Evolutionary conservation across 2,888 invertebrate species (phyloP), one percentile per base, ranked within the genome.

Genomic region (Ceramica pisi): DNA sequence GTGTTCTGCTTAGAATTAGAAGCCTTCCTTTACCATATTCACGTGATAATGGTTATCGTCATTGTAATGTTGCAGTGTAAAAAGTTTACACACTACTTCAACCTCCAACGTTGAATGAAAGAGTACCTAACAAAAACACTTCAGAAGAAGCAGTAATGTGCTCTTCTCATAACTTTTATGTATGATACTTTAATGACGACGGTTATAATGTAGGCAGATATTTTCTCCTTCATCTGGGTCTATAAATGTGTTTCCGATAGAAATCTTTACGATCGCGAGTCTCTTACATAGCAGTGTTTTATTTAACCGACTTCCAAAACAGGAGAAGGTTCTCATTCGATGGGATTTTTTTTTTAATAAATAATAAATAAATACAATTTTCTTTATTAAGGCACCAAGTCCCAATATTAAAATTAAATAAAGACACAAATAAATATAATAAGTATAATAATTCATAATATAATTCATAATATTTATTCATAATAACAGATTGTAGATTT

Each of bases 201-300:
- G 60, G 51, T 70, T 74, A 38, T 61, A n/a, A 70, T 61, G 71
- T 46, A 44, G 26, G 71, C 38, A 38, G 21, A 74, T 62, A 38
- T 62, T 75, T 51, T 57, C 50, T 12, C n/a, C 26, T 21, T 78
- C 78, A 51, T 71, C 38, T 44, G 19, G 14, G 8, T 26, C 41
- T 44, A 50, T 69, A 46, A 50, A 69, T 44, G 61, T 51, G 38
- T 74, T 70, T 62, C 61, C 78, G 44, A 56, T 31, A 78, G 50
- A 61, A 61, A 74, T 77, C 46, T 62, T 61, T 51, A 57, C 21
- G 16, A 70, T 26, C 26, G 76, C 31, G 23, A 48, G 7, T 1
- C 14, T 60, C 53, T 19, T 60, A 50, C n/a, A 44, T 38, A 26
- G 38, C 19, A n/a, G 9, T 19, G 41, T 55, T 68, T 55, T n/a